Conservation (phyloP, 2,888 invertebrate genomes). For the Camponotus fellah region DNA sequence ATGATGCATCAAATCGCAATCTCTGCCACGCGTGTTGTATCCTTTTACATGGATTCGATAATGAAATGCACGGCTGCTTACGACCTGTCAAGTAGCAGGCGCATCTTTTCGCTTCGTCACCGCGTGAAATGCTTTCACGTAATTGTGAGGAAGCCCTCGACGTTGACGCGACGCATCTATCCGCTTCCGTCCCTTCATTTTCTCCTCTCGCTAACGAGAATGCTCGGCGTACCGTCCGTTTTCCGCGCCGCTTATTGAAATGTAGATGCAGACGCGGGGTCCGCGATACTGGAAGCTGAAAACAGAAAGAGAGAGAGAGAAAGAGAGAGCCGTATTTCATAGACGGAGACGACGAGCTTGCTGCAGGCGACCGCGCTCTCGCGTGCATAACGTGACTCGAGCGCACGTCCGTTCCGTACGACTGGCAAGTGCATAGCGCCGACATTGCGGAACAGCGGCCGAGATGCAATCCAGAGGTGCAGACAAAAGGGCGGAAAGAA, state of each 20-base stretch:
- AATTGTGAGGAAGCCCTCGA: slow-evolving; percentile 40
- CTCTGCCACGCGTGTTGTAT: not conserved
- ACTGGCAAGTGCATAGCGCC: slow-evolving; percentile 22
- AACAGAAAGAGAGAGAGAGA: not conserved
- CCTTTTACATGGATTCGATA: slow-evolving; percentile 19
- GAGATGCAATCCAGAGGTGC: slow-evolving; percentile 50
- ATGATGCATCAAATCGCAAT: not conserved
- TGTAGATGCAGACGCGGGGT: slow-evolving; percentile 25
- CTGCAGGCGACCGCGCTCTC: not conserved
- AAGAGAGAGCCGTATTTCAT: not conserved
- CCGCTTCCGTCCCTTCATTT: slow-evolving; percentile 32
- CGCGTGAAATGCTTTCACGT: slow-evolving; percentile 36
- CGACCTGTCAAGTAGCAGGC: slow-evolving; percentile 14
- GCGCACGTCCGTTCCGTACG: slow-evolving; percentile 24
- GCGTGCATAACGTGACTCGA: slow-evolving; percentile 14
- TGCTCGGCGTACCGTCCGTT: slow-evolving; percentile 19
- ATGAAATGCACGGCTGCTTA: slow-evolving; percentile 22
- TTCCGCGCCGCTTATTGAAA: slow-evolving; percentile 53
- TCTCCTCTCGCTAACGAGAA: slow-evolving; percentile 31
- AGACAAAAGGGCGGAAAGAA: slow-evolving; percentile 79
- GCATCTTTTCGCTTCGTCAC: slow-evolving; percentile 39
- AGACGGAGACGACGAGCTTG: not conserved
- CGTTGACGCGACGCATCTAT: slow-evolving; percentile 41
- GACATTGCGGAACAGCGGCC: slow-evolving; percentile 27
- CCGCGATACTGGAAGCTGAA: slow-evolving; percentile 14